phyloP scores from a whole-genome alignment of 2,113 vertebrate species.

The Pao palembangensis region DNA sequence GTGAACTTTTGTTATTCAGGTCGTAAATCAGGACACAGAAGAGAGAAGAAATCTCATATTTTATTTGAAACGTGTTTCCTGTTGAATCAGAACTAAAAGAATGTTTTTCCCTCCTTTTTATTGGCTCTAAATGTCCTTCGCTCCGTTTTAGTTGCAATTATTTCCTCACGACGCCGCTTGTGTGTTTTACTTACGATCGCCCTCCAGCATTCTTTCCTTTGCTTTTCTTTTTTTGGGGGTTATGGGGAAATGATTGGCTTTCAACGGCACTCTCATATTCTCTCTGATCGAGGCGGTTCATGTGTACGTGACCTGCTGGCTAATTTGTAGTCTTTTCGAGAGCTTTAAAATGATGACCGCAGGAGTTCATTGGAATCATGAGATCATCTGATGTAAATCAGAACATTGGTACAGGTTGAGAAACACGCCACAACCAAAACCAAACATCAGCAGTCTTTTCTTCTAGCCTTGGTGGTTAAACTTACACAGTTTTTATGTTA shows the following conservation, averaged over 20 bases:
- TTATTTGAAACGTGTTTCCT: slow-evolving; percentile 3
- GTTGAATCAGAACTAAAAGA: neutral
- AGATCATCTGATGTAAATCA: neutral
- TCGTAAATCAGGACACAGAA: no score
- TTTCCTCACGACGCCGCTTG: slow-evolving; percentile 11
- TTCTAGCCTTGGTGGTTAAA: neutral
- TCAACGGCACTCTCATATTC: no score
- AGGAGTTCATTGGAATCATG: no score
- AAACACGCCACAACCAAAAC: neutral
- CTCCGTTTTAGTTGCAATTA: slow-evolving; percentile 6
- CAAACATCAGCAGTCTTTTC: neutral
- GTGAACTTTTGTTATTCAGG: slow-evolving; percentile 49
- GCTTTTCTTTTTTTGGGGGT: neutral
- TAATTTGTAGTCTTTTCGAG: no score
- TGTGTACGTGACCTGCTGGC: no score
- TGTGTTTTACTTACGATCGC: slow-evolving; percentile 18
- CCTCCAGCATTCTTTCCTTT: slow-evolving; percentile 14
- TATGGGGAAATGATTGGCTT: neutral
- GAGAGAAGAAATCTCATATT: no score
- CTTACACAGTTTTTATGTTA: neutral
- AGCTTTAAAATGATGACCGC: no score
- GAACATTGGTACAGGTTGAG: neutral
- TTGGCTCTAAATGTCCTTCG: neutral
- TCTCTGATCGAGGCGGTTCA: no score
- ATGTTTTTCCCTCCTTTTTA: neutral